Evolutionary conservation across 2,113 vertebrate species (phyloP).

Genomic region (Capreolus pygargus): DNA sequence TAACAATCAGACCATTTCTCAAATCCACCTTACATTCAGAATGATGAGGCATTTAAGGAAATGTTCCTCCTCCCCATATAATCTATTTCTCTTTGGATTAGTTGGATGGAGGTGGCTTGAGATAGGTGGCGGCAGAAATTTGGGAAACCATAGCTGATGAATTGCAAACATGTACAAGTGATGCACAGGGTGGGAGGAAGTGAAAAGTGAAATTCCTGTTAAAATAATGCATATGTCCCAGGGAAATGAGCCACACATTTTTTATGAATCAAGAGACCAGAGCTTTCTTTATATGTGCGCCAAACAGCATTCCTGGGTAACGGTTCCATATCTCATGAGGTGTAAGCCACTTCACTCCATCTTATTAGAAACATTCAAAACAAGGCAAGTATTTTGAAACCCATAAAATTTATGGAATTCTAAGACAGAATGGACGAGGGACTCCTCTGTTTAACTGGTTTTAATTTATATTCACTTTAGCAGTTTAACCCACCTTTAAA

Average conservation of each 20-base stretch:
- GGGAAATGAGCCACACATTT: constrained; percentile 67
- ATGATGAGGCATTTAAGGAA: constrained; percentile 22
- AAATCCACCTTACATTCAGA: not conserved
- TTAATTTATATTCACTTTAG: constrained; percentile 79
- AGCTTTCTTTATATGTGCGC: constrained; percentile 70
- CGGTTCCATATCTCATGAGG: constrained; percentile 76
- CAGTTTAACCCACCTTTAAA: constrained; percentile 69
- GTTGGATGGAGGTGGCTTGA: not conserved
- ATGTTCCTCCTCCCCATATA: not conserved
- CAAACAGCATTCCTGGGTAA: constrained; percentile 80
- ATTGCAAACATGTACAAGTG: constrained; percentile 25
- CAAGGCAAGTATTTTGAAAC: constrained; percentile 70
- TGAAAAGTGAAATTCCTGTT: constrained; percentile 66
- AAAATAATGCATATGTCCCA: constrained; percentile 55
- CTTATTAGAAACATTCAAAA: constrained; percentile 83
- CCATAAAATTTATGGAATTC: constrained; percentile 78
- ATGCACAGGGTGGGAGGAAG: constrained; percentile 37
- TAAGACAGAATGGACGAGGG: constrained; percentile 62
- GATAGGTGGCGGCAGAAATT: not conserved
- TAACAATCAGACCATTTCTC: not conserved
- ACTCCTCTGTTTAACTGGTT: constrained; percentile 77
- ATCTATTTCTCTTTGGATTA: constrained; percentile 9
- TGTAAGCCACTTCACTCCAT: constrained; percentile 78
- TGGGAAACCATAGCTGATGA: constrained; percentile 44
- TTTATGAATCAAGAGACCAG: constrained; percentile 66